phyloP scores from a whole-genome alignment of 1,140 invertebrate species.

The Apocrypta bakeri region DNA sequence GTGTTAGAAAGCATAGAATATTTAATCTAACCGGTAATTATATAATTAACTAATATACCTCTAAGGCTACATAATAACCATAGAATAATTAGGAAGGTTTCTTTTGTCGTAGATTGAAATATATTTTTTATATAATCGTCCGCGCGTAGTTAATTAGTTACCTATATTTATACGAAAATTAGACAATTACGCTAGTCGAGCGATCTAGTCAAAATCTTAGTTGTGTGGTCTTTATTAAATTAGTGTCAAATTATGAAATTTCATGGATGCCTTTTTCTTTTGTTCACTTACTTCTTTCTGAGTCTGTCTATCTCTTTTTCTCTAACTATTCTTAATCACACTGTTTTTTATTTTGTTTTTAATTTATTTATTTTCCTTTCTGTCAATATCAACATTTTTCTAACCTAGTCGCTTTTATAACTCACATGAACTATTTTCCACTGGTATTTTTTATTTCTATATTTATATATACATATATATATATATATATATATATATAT shows the following conservation, averaged over 20 bases:
- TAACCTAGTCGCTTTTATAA: slow-evolving; percentile 53
- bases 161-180: slow-evolving; percentile 61
- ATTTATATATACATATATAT: no score
- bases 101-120: slow-evolving; percentile 73
- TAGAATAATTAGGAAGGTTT: slow-evolving; percentile 72
- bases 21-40: slow-evolving; percentile 69
- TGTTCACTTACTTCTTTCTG: slow-evolving; percentile 53
- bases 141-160: slow-evolving; percentile 71
- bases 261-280: slow-evolving; percentile 75
- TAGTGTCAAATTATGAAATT: slow-evolving; percentile 78
- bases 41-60: slow-evolving; percentile 70
- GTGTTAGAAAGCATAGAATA: slow-evolving; percentile 70
- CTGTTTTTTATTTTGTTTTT: slow-evolving; percentile 57
- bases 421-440: slow-evolving; percentile 35
- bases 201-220: slow-evolving; percentile 72
- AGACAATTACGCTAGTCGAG: slow-evolving; percentile 70
- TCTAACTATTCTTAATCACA: slow-evolving; percentile 16
- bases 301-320: slow-evolving; percentile 49
- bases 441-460: slow-evolving; percentile 31
- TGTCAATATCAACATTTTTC: slow-evolving; percentile 51
- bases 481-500: no score
- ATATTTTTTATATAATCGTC: slow-evolving; percentile 60
- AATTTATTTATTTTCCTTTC: slow-evolving; percentile 52
- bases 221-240: slow-evolving; percentile 72
- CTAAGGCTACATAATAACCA: slow-evolving; percentile 71